phyloP scores from a whole-genome alignment of 2,888 invertebrate species.

The Cybosia mesomella region DNA sequence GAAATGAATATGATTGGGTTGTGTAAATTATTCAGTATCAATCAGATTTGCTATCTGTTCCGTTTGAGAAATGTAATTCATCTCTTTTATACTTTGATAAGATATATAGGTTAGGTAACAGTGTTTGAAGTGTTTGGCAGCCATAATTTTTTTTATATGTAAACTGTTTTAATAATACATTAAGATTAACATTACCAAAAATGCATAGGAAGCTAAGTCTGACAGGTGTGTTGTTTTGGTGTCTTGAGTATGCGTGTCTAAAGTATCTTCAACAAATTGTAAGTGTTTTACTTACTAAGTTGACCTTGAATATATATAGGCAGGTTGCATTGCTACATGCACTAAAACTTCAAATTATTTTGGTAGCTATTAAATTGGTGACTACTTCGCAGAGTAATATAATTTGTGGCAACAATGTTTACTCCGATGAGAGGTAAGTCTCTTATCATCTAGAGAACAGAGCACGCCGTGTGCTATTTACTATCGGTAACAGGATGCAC shows the following conservation, averaged over 20 bases:
- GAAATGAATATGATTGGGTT: neutral
- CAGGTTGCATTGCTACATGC: neutral
- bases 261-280: neutral
- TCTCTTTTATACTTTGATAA: slow-evolving; percentile 12
- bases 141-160: neutral
- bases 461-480: too few relatives aligned
- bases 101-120: slow-evolving; percentile 2
- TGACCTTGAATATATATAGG: neutral
- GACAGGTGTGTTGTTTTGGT: slow-evolving; percentile 6
- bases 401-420: neutral
- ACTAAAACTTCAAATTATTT: neutral
- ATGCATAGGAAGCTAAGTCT: slow-evolving; percentile 10
- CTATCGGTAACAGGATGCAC: too few relatives aligned
- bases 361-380: neutral
- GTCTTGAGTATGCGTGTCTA: neutral
- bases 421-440: too few relatives aligned
- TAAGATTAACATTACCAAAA: neutral
- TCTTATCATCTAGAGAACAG: too few relatives aligned
- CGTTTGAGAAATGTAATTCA: slow-evolving; percentile 5
- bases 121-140: neutral
- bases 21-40: neutral
- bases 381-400: neutral
- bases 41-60: slow-evolving; percentile 7
- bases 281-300: neutral
- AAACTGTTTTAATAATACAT: neutral